phyloP scores from a whole-genome alignment of 2,113 vertebrate species.

The Scopus umbretta region DNA sequence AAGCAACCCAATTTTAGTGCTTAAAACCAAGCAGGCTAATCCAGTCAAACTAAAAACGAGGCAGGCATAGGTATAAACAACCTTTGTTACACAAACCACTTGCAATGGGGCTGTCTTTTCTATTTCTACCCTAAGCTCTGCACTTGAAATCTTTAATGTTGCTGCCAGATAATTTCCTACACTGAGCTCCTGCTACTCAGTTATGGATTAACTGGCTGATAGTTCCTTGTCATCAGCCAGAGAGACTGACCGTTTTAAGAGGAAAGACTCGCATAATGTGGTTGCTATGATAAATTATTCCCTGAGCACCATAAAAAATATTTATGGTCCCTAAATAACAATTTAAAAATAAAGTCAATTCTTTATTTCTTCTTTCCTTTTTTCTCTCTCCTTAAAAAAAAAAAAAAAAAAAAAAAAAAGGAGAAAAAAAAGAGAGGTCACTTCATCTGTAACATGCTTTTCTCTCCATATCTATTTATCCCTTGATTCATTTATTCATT shows the following conservation, averaged over 20 bases:
- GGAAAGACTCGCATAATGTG: not conserved
- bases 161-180: not conserved
- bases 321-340: constrained; percentile 13
- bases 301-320: constrained; percentile 19
- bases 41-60: not conserved
- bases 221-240: constrained; percentile 30
- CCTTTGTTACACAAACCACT: not conserved
- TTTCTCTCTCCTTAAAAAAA: not conserved
- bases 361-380: not conserved
- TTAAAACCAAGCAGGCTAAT: not conserved
- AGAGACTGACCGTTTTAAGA: not conserved
- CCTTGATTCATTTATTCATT: not conserved
- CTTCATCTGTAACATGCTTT: not conserved
- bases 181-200: not conserved
- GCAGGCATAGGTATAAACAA: not conserved
- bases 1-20: not conserved
- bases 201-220: constrained; percentile 39
- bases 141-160: not conserved
- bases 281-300: constrained; percentile 9
- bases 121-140: not conserved
- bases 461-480: not conserved
- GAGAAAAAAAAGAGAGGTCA: not conserved
- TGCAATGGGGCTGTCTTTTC: not conserved
- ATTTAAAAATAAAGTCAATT: constrained; percentile 15
- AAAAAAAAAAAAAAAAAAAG: no score